Percentiles rank a stretch among this genome's conserved stretches.
phyloP scores from a whole-genome alignment of 2,113 vertebrate genomes.

The Lamprologus speciosus region DNA sequence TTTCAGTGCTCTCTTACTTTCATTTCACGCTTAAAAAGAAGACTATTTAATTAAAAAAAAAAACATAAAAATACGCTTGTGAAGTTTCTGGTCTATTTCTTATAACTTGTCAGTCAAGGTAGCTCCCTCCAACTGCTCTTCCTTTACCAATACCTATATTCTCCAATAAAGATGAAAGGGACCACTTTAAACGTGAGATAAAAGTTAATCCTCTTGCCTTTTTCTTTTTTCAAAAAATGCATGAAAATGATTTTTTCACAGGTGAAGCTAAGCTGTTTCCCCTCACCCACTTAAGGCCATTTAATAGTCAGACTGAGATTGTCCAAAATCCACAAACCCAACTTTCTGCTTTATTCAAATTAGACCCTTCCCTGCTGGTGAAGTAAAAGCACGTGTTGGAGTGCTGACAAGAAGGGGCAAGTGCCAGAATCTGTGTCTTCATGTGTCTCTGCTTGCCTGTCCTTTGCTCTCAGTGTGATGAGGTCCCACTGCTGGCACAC shows the following conservation, averaged over 20 bases:
- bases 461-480: slow-evolving; percentile 14
- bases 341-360: neutral
- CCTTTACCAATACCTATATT: neutral
- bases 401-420: slow-evolving; percentile 11
- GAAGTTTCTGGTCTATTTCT: neutral
- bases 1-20: neutral
- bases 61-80: neutral
- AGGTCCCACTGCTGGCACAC: slow-evolving; percentile 20
- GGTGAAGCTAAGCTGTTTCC: neutral
- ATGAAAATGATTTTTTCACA: neutral
- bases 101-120: neutral
- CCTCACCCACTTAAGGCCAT: neutral
- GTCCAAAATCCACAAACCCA: neutral
- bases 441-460: slow-evolving; percentile 9
- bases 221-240: neutral
- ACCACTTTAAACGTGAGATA: neutral
- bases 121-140: neutral
- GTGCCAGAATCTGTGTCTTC: slow-evolving; percentile 26
- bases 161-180: neutral
- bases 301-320: neutral
- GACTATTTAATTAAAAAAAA: neutral
- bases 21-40: neutral
- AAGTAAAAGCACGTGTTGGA: neutral
- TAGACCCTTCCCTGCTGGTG: neutral
- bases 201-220: neutral